Evolutionary conservation across 2,797 vertebrate genomes (phyloP).

Genomic region (Urosaurus nigricauda): DNA sequence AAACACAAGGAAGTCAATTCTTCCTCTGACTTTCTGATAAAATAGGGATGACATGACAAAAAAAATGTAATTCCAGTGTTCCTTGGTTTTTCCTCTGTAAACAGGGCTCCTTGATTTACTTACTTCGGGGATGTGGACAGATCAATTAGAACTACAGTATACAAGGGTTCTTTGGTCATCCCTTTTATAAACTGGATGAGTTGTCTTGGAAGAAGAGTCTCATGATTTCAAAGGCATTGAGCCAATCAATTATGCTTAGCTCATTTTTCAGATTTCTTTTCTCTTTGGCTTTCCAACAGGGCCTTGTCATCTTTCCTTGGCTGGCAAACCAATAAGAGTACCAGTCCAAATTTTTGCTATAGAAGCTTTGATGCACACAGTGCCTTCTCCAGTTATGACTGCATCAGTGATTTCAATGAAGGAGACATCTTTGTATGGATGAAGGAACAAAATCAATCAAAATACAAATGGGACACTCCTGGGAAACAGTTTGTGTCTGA

Average conservation of each 20-base stretch:
- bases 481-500: background rate
- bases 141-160: constrained; percentile 4
- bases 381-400: background rate
- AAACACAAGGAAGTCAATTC: background rate
- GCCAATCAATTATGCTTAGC: background rate
- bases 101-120: background rate
- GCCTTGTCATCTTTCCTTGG: background rate
- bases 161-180: background rate
- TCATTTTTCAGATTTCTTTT: background rate
- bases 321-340: background rate
- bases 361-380: background rate
- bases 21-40: background rate
- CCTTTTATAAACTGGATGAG: background rate
- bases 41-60: background rate
- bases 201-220: background rate
- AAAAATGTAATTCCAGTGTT: background rate
- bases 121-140: background rate
- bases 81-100: constrained; percentile 1
- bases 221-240: background rate
- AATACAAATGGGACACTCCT: background rate
- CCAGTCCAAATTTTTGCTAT: background rate
- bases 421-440: background rate
- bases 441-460: background rate
- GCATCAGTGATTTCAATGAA: background rate
- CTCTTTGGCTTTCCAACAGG: background rate